A percentile compares a stretch with the other conserved stretches of the same genome.
These are phyloP conservation scores for Cygnus olor DNA, from an alignment of 2,797 vertebrate species.

Conservation along the genomic window DNA sequence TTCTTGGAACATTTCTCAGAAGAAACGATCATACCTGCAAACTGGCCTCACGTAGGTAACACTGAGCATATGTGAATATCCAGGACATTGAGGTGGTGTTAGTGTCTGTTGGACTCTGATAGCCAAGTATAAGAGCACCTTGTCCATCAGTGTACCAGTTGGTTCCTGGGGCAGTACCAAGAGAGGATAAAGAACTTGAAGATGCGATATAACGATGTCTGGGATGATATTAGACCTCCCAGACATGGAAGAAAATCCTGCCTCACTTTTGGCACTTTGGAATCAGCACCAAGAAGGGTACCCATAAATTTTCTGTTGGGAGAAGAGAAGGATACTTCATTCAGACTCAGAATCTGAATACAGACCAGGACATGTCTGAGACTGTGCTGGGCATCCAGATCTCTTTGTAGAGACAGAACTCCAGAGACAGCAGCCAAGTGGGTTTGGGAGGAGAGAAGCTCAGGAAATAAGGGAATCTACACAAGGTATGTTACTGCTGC, in stretches of 20 bases:
- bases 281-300: constrained; percentile 63
- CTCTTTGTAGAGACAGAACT: constrained; percentile 74
- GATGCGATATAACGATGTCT: constrained; percentile 40
- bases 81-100: constrained; percentile 60
- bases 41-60: constrained; percentile 51
- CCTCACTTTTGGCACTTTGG: constrained; percentile 68
- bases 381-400: constrained; percentile 72
- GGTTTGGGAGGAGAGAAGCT: constrained; percentile 75
- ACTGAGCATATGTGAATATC: constrained; percentile 47
- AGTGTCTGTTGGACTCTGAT: constrained; percentile 64
- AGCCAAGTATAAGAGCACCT: constrained; percentile 54
- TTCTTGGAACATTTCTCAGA: constrained; percentile 65
- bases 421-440: constrained; percentile 75
- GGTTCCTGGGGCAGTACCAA: constrained; percentile 62
- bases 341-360: constrained; percentile 72
- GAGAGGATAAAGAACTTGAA: constrained; percentile 68
- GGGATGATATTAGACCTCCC: constrained; percentile 58
- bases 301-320: constrained; percentile 62
- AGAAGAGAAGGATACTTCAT: constrained; percentile 71
- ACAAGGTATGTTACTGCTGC: constrained; percentile 68
- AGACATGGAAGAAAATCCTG: constrained; percentile 68
- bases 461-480: constrained; percentile 71
- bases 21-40: constrained; percentile 47
- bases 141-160: constrained; percentile 51
- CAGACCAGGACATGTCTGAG: constrained; percentile 72